Evolutionary conservation across 2,113 vertebrate genomes (phyloP).

Genomic region (Tragelaphus imberbis): DNA sequence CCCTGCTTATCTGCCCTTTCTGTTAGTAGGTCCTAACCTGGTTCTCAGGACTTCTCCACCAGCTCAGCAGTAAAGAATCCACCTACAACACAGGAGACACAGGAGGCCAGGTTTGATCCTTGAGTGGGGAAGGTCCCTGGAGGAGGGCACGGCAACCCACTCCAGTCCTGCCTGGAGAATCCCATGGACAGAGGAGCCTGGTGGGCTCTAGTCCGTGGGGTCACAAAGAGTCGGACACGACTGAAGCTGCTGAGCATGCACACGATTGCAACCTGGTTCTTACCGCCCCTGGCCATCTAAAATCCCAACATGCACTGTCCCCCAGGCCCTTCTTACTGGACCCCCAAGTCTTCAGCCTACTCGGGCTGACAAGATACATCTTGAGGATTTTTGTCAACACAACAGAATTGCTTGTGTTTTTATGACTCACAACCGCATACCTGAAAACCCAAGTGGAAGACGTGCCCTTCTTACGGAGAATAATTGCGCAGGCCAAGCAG

Average conservation of each 20-base stretch:
- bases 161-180: background rate
- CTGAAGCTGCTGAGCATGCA: background rate
- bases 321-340: background rate
- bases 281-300: background rate
- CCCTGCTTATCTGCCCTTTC: background rate
- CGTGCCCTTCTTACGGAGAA: fast-evolving
- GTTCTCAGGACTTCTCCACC: background rate
- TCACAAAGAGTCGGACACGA: background rate
- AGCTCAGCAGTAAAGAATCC: background rate
- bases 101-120: background rate
- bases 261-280: background rate
- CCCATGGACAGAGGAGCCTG: background rate
- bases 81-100: background rate
- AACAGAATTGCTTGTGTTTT: background rate
- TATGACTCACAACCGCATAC: background rate
- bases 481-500: background rate
- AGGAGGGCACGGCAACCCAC: background rate
- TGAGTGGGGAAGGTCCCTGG: background rate
- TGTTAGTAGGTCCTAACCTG: no score
- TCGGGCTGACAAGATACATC: background rate
- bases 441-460: background rate
- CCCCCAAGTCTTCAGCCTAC: background rate
- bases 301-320: background rate
- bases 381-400: background rate
- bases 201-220: fast-evolving